Evolutionary conservation across 2,888 invertebrate genomes (phyloP).

Genomic region (Formica aserva): DNA sequence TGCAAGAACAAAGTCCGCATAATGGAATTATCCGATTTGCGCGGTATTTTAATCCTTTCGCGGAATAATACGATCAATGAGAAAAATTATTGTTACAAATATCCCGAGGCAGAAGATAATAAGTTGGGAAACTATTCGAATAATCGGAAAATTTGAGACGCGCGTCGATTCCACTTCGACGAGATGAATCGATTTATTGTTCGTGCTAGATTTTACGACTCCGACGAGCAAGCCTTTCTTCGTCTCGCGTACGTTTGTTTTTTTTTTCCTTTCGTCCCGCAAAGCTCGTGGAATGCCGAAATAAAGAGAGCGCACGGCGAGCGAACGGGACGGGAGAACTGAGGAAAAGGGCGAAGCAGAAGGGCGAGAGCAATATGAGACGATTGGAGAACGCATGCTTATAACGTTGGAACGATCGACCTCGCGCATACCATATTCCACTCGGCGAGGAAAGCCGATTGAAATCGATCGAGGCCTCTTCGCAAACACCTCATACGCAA

Average conservation of each 20-base stretch:
- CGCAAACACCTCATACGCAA: constrained; percentile 37
- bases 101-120: not conserved
- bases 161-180: not conserved
- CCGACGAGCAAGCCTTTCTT: not conserved
- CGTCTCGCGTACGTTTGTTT: not conserved
- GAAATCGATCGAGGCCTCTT: constrained; percentile 62
- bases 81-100: not conserved
- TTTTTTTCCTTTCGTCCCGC: not conserved
- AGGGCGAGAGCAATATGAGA: constrained; percentile 29
- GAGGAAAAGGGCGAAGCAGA: not conserved
- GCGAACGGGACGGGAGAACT: not conserved
- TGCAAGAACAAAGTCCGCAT: constrained; percentile 23
- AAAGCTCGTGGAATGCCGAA: constrained; percentile 28
- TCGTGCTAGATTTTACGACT: constrained; percentile 24
- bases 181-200: constrained; percentile 36
- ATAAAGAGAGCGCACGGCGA: constrained; percentile 9
- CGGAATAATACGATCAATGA: not conserved
- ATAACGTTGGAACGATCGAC: constrained; percentile 48
- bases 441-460: constrained; percentile 49
- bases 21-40: constrained; percentile 36
- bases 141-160: not conserved
- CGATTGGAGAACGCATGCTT: constrained; percentile 43
- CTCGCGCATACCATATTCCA: constrained; percentile 21
- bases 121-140: not conserved
- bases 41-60: constrained; percentile 15